These are phyloP conservation scores for Hyphantria cunea DNA, from an alignment of 1,140 invertebrate genomes.

Conservation along the genomic window DNA sequence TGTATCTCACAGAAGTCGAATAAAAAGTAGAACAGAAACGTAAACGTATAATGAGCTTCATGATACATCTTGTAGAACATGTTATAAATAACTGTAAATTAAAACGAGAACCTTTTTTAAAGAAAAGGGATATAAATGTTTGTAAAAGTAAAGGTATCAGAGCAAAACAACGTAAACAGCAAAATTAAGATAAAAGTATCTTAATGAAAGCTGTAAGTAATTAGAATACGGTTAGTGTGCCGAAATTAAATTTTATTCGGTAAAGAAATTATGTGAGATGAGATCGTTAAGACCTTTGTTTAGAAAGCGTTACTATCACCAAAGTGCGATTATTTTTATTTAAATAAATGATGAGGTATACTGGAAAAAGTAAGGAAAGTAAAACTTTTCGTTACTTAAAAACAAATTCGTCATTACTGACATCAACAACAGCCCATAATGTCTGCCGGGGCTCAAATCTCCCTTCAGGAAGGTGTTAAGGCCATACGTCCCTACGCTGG, in stretches of 20 bases:
- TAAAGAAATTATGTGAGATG: background rate
- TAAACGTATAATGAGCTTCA: background rate
- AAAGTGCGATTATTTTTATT: background rate
- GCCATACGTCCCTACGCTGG: too few relatives aligned
- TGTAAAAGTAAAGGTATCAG: background rate
- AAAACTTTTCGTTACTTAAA: background rate
- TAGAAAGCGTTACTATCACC: constrained; percentile 19
- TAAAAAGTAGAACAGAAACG: background rate
- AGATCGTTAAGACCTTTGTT: constrained; percentile 16
- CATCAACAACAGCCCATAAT: too few relatives aligned
- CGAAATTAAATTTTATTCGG: constrained; percentile 16
- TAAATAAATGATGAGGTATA: too few relatives aligned
- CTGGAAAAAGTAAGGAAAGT: background rate
- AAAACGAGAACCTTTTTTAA: too few relatives aligned
- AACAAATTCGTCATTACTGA: too few relatives aligned
- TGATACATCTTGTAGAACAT: too few relatives aligned
- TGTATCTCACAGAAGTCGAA: too few relatives aligned
- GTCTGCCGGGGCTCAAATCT: too few relatives aligned
- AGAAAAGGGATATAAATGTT: too few relatives aligned
- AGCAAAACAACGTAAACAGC: constrained; percentile 4
- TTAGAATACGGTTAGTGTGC: background rate
- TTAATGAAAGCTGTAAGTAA: constrained; percentile 17
- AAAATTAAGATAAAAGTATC: constrained; percentile 19
- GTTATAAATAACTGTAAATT: too few relatives aligned
- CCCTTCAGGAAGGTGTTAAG: too few relatives aligned